Evolutionary conservation across 2,797 vertebrate genomes (phyloP).

Genomic region (Malacoctenus gilli): DNA sequence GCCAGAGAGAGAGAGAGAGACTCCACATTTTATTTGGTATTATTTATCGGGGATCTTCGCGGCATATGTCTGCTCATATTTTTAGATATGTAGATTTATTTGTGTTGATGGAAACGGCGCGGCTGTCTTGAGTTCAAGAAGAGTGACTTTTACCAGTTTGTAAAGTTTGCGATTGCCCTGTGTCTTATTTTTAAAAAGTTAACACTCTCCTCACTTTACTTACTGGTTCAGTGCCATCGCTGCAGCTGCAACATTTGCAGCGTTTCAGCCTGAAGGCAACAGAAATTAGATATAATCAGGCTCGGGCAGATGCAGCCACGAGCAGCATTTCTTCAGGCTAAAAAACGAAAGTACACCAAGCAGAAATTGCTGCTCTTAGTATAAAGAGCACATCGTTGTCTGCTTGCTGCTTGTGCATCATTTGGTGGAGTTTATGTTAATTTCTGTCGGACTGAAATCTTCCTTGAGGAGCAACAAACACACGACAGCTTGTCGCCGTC

Average conservation of each 20-base stretch:
- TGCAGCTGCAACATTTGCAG: slow-evolving; percentile 2
- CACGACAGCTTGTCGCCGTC: not conserved
- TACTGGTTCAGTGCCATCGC: not conserved
- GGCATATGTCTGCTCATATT: slow-evolving; percentile 1
- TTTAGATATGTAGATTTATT: slow-evolving; percentile 2
- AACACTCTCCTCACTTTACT: not conserved
- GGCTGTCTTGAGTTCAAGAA: not conserved
- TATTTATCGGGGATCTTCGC: not conserved
- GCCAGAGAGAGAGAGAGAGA: not conserved
- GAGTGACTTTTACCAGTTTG: too few relatives aligned
- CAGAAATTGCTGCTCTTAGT: too few relatives aligned
- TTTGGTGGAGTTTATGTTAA: not conserved
- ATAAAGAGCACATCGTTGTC: too few relatives aligned
- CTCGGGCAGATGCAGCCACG: not conserved
- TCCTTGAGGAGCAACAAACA: not conserved
- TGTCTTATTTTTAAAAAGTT: not conserved
- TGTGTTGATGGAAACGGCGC: not conserved
- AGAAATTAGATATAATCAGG: not conserved
- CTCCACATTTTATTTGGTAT: not conserved
- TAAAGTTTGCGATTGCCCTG: not conserved
- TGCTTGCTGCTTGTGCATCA: not conserved
- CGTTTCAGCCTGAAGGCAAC: too few relatives aligned
- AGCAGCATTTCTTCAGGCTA: too few relatives aligned
- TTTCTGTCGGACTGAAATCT: not conserved
- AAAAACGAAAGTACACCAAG: too few relatives aligned